phyloP scores from a whole-genome alignment of 2,797 vertebrate species.

The Trematomus bernacchii region DNA sequence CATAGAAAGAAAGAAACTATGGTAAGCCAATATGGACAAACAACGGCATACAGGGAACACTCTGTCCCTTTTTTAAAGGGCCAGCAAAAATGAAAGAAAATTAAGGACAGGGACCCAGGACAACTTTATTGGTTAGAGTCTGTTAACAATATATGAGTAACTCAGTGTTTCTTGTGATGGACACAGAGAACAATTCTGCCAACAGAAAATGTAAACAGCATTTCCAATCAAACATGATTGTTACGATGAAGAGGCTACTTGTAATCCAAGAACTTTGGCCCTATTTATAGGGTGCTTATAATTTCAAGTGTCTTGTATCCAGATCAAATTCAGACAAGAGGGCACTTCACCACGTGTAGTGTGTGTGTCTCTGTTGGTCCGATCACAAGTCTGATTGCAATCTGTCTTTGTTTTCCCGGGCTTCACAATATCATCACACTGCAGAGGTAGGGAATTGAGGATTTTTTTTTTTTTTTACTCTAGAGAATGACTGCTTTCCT shows the following conservation, averaged over 20 bases:
- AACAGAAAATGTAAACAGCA: neutral
- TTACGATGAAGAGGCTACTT: neutral
- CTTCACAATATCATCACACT: too few relatives aligned
- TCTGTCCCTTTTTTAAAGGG: too few relatives aligned
- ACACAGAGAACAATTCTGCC: neutral
- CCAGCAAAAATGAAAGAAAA: neutral
- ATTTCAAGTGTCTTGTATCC: neutral
- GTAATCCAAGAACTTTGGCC: neutral
- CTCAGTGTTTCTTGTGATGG: neutral
- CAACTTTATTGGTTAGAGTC: too few relatives aligned
- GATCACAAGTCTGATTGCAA: neutral
- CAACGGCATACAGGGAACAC: too few relatives aligned
- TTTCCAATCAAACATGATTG: neutral
- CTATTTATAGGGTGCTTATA: neutral
- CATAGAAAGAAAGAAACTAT: too few relatives aligned
- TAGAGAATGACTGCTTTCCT: too few relatives aligned
- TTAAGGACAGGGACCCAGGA: neutral
- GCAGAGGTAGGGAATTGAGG: too few relatives aligned
- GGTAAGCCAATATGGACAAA: too few relatives aligned
- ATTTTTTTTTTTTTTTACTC: too few relatives aligned
- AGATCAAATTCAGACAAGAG: neutral
- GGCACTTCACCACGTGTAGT: neutral
- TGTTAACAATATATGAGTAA: neutral
- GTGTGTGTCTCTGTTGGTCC: too few relatives aligned
- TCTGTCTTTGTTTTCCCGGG: neutral